Base-by-base conservation (phyloP, 2,113 vertebrate species). In the Oceanites oceanicus region DNA sequence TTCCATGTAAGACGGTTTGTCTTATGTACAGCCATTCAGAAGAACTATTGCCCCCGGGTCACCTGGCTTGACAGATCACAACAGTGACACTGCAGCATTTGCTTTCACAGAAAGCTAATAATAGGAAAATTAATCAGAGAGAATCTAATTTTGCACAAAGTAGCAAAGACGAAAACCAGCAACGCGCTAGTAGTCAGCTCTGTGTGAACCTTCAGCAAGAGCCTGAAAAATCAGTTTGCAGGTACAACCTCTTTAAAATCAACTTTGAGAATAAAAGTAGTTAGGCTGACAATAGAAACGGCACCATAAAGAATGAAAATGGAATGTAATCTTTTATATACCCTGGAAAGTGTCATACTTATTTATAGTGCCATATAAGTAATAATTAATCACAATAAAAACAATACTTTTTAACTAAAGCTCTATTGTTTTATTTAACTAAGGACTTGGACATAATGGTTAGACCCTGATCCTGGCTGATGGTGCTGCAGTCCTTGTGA, bases 111-210 rank as follows among this genome's bases (percentile, higher is more conserved):
- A 82, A 91, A 89, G 50, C 20, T 63, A 81, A 15, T 53, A 52
- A 47, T 13, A 92, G 62, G 75, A 90, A 95, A 94, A 90, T 44
- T 66, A 94, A 90, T 34, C 84, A 88, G 52, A 87, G 53, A 78
- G 10, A 79, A 73, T 68, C 15, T 70, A 79, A 88, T 79, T 92
- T 89, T 50, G 23, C 62, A 76, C 29, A 40, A 47, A 85, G 49
- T 40, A 92, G 26, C n/a, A 52, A 91, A 77, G 66, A 73, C 20
- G 89, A 73, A 91, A 85, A 12, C 0, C 0, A 8, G 44, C 27
- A 55, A 56, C 0, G 2, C 7, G 4, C 40, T 77, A 38, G 81
- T 74, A 92, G 44, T 89, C 66, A 82, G 65, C 66, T 86, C 40
- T 26, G 27, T 1, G 6, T 32, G 58, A 95, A 45, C 29, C 11